Percentiles rank a stretch among this genome's conserved stretches.
Evolutionary conservation across 2,113 vertebrate genomes (phyloP).

Genomic region (Sebastes schlegelii): DNA sequence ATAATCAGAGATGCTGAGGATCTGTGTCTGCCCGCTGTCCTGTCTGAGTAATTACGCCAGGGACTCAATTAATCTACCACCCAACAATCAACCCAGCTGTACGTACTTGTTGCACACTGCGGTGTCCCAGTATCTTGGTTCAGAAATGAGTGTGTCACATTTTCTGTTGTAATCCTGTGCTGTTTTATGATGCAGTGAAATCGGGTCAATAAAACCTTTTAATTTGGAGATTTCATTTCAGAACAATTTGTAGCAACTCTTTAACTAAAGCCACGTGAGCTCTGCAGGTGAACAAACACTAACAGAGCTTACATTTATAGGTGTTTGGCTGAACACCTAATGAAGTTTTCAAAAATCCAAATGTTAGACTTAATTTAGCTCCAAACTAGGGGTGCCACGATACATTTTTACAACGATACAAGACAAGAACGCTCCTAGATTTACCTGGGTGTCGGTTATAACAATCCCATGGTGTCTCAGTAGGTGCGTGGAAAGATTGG

Average conservation of each 20-base stretch:
- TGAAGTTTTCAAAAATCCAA: not conserved
- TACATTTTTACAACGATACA: too few relatives aligned
- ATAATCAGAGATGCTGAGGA: conserved; percentile 81
- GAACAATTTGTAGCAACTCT: not conserved
- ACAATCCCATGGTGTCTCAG: too few relatives aligned
- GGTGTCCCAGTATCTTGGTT: conserved; percentile 26
- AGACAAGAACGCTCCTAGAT: too few relatives aligned
- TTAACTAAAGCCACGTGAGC: not conserved
- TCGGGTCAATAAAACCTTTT: not conserved
- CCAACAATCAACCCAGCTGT: conserved; percentile 75
- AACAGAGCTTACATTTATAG: not conserved
- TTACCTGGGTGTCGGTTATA: too few relatives aligned
- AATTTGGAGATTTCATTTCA: not conserved
- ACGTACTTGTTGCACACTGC: conserved; percentile 51
- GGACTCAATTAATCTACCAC: conserved; percentile 80
- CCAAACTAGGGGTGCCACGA: not conserved
- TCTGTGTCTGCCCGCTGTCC: conserved; percentile 77
- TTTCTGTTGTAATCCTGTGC: not conserved
- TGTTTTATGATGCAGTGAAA: not conserved
- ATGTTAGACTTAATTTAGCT: not conserved
- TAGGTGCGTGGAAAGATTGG: too few relatives aligned
- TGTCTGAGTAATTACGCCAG: conserved; percentile 78
- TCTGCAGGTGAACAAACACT: not conserved
- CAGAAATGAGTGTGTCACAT: conserved; percentile 12
- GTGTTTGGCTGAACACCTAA: not conserved